A percentile compares a stretch with the other conserved stretches of the same genome.
Evolutionary conservation across 2,113 vertebrate genomes (phyloP).

Genomic region (Acinonyx jubatus): DNA sequence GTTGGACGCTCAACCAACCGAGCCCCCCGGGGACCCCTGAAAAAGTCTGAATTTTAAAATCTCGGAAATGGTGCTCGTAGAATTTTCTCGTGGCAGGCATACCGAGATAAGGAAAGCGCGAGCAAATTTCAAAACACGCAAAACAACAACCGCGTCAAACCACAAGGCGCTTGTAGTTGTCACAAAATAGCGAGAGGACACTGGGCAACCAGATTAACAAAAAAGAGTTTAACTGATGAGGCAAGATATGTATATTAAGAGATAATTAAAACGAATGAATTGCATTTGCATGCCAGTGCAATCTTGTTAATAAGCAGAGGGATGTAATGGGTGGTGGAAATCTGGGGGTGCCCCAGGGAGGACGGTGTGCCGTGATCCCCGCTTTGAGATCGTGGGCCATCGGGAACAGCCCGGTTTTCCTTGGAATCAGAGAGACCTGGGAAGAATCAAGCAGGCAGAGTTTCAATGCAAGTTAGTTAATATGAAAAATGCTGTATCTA

Average conservation of each 20-base stretch:
- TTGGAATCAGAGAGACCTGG: conserved; percentile 76
- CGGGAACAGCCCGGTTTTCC: conserved; percentile 82
- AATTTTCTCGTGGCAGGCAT: conserved; percentile 37
- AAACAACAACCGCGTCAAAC: not conserved
- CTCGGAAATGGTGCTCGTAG: not conserved
- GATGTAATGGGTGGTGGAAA: conserved; percentile 36
- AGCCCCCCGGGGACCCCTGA: not conserved
- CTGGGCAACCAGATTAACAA: conserved; percentile 42
- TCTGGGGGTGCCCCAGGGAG: conserved; percentile 60
- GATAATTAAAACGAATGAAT: conserved; percentile 81
- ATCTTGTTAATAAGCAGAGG: conserved; percentile 69
- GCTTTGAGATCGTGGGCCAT: conserved; percentile 69
- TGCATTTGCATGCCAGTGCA: conserved; percentile 55
- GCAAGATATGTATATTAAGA: conserved; percentile 68
- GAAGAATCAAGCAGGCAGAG: conserved; percentile 83
- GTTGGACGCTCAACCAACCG: too few relatives aligned
- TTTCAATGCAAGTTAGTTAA: conserved; percentile 90
- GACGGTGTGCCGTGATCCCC: conserved; percentile 59
- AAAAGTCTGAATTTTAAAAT: conserved; percentile 65
- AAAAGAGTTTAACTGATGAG: conserved; percentile 73
- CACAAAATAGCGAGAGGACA: conserved; percentile 67
- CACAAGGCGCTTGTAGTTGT: not conserved
- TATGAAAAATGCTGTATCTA: conserved; percentile 90
- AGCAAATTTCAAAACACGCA: not conserved
- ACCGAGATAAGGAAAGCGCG: not conserved